These are phyloP conservation scores for Pseudorasbora parva DNA, from an alignment of 2,113 vertebrate species.

Conservation along the genomic window DNA sequence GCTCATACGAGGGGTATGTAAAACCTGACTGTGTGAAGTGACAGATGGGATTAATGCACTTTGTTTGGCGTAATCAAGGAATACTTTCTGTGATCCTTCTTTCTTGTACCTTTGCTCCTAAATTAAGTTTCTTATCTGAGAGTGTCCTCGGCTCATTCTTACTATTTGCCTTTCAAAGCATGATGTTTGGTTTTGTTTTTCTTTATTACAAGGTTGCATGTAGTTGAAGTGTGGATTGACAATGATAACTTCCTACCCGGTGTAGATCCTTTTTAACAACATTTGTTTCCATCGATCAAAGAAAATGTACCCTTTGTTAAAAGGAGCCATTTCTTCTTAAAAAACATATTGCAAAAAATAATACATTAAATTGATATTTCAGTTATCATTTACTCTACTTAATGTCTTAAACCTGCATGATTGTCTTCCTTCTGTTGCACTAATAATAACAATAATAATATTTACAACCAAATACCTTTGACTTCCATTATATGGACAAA, in stretches of 20 bases:
- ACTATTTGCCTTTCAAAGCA: slow-evolving; percentile 58
- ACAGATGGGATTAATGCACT: slow-evolving; percentile 13
- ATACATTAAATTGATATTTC: neutral
- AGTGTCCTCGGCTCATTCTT: slow-evolving; percentile 34
- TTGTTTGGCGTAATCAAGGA: slow-evolving; percentile 45
- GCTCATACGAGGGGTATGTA: slow-evolving; percentile 55
- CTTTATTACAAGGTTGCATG: slow-evolving; percentile 47
- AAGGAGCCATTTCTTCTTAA: neutral
- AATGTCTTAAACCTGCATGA: neutral
- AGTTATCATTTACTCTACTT: neutral
- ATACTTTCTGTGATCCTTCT: neutral
- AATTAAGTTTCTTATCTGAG: neutral
- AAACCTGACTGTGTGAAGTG: slow-evolving; percentile 37
- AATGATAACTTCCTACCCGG: neutral
- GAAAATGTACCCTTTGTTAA: neutral
- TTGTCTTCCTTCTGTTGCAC: neutral
- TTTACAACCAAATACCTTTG: neutral
- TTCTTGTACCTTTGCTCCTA: slow-evolving; percentile 30
- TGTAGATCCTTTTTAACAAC: neutral
- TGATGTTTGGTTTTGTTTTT: slow-evolving; percentile 45
- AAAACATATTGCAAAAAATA: neutral
- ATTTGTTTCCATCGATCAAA: neutral
- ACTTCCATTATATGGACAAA: neutral
- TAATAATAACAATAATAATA: no score
- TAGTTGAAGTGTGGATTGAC: slow-evolving; percentile 39